phyloP scores from a whole-genome alignment of 2,797 vertebrate genomes.

The Poeciliopsis presidionis region DNA sequence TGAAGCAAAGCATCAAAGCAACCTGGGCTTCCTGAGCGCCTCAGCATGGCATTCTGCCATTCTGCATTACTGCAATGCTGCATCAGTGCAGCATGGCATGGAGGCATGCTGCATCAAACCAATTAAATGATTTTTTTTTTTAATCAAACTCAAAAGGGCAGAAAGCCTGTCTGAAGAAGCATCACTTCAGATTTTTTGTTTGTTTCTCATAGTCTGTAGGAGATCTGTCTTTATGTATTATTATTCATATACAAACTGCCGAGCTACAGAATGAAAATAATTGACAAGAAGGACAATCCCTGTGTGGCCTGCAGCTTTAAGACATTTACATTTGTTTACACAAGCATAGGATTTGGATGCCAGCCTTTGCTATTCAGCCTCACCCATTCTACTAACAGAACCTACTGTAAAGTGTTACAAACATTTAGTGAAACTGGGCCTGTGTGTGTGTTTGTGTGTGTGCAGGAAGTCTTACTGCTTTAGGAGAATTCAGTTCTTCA shows the following conservation, averaged over 20 bases:
- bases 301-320: constrained; percentile 21
- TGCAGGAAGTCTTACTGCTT: constrained; percentile 55
- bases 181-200: not conserved
- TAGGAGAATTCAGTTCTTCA: constrained; percentile 66
- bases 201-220: not conserved
- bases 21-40: not conserved
- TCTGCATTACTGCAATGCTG: not conserved
- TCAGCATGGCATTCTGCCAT: not conserved
- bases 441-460: constrained; percentile 4
- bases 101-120: not conserved
- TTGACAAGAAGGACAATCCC: constrained; percentile 1
- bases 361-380: constrained; percentile 40
- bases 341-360: constrained; percentile 65
- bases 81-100: not conserved
- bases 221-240: not conserved
- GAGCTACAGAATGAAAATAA: not conserved
- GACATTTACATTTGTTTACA: constrained; percentile 58
- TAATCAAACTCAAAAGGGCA: not conserved
- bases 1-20: not conserved
- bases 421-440: constrained; percentile 5
- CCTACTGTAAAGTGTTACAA: constrained; percentile 53
- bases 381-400: constrained; percentile 49
- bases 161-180: not conserved
- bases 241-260: not conserved
- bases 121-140: not conserved